These are phyloP conservation scores for Tetramorium simillimum DNA, from an alignment of 1,140 invertebrate genomes.

Conservation along the genomic window DNA sequence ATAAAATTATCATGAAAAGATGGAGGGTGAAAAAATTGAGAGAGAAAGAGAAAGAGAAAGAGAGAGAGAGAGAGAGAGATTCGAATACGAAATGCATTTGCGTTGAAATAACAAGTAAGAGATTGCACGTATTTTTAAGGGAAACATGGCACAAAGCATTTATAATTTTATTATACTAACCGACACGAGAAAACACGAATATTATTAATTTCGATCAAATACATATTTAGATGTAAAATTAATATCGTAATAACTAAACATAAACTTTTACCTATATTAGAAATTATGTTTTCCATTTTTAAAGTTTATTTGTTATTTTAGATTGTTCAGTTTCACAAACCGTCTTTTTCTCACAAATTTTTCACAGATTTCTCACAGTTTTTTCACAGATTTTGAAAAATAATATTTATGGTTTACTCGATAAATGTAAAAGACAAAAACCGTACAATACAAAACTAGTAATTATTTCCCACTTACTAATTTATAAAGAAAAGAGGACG, in stretches of 20 bases:
- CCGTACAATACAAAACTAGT: background rate
- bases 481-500: background rate
- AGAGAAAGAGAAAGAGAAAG: background rate
- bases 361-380: too few relatives aligned
- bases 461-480: background rate
- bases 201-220: background rate
- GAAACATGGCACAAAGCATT: background rate
- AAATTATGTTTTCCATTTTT: background rate
- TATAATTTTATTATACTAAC: constrained; percentile 17
- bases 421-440: background rate
- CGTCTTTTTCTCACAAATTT: background rate
- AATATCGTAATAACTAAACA: background rate
- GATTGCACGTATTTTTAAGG: constrained; percentile 22
- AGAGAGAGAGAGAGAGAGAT: background rate
- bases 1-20: constrained; percentile 52
- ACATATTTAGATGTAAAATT: background rate
- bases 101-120: constrained; percentile 30
- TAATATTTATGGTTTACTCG: background rate
- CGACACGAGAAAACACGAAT: background rate
- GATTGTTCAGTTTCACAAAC: background rate
- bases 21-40: background rate
- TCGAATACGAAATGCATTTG: background rate
- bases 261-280: background rate
- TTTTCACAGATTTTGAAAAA: background rate
- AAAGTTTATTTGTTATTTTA: background rate